phyloP scores from a whole-genome alignment of 2,888 invertebrate species.

The Athetis lepigone region DNA sequence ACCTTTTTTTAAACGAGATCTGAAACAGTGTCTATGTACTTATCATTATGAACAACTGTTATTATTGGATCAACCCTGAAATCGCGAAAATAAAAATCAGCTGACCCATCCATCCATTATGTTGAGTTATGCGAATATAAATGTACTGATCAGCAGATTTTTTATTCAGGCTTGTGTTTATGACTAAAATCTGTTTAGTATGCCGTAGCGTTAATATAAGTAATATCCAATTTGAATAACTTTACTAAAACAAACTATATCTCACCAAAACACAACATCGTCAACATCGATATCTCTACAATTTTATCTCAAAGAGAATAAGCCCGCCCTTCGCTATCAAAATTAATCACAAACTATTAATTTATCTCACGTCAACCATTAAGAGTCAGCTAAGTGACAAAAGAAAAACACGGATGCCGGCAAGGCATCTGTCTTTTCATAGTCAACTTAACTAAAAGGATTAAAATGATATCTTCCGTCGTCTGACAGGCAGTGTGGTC shows the following conservation, averaged over 20 bases:
- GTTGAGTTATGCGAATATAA: too few species aligned
- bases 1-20: too few species aligned
- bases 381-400: constrained; percentile 79
- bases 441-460: constrained; percentile 91
- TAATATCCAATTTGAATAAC: too few species aligned
- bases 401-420: constrained; percentile 84
- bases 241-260: background rate
- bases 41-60: too few species aligned
- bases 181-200: too few species aligned
- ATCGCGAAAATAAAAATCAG: too few species aligned
- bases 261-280: constrained; percentile 6
- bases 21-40: too few species aligned
- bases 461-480: constrained; percentile 90
- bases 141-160: too few species aligned
- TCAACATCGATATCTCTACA: background rate
- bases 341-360: constrained; percentile 72
- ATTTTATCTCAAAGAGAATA: constrained; percentile 27
- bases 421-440: constrained; percentile 89
- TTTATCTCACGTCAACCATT: constrained; percentile 76
- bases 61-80: too few species aligned
- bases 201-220: too few species aligned
- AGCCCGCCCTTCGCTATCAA: constrained; percentile 48
- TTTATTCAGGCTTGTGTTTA: too few species aligned
- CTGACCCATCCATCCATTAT: too few species aligned
- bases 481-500: constrained; percentile 89